phyloP scores from a whole-genome alignment of 1,140 invertebrate genomes.

The Polypedilum pembai region DNA sequence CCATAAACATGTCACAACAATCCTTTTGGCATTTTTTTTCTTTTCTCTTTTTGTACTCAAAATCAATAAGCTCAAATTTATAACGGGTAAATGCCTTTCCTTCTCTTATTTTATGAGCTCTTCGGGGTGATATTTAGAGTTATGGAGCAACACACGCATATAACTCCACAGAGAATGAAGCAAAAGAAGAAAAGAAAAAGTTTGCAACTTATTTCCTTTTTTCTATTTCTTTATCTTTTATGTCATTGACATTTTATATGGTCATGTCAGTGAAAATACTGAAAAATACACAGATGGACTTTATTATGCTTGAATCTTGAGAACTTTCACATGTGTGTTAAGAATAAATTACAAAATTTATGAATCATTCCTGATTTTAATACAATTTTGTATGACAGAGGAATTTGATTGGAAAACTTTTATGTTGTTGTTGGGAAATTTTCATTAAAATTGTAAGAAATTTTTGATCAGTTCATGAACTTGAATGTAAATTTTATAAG shows the following conservation, averaged over 20 bases:
- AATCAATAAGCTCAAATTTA: slow-evolving; percentile 8
- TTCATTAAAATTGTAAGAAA: too few species aligned
- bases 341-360: too few species aligned
- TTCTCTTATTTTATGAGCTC: not conserved
- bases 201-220: not conserved
- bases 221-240: not conserved
- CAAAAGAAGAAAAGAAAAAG: not conserved
- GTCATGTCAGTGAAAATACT: too few species aligned
- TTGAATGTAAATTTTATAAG: too few species aligned
- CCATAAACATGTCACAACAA: slow-evolving; percentile 17
- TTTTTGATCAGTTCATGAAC: too few species aligned
- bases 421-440: too few species aligned
- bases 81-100: not conserved
- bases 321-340: too few species aligned
- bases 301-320: too few species aligned
- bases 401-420: too few species aligned
- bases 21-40: not conserved
- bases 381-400: too few species aligned
- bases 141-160: not conserved
- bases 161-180: not conserved
- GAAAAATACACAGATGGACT: too few species aligned
- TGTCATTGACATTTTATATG: not conserved
- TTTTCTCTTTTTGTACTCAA: not conserved
- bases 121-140: slow-evolving; percentile 12
- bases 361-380: too few species aligned